A percentile compares a stretch with the other conserved stretches of the same genome.
phyloP scores from a whole-genome alignment of 2,797 vertebrate genomes.

The Eospalax fontanierii region DNA sequence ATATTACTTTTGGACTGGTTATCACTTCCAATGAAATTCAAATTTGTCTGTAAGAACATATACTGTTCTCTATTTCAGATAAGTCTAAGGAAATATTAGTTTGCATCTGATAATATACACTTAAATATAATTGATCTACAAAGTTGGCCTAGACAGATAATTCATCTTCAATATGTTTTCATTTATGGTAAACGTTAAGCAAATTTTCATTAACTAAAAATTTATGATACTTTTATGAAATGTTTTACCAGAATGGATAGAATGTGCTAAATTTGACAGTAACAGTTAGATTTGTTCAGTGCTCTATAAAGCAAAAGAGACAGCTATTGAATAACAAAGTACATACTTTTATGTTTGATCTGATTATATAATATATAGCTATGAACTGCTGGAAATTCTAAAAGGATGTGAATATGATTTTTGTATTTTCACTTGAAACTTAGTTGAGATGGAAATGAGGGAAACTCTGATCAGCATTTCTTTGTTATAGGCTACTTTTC shows the following conservation, averaged over 20 bases:
- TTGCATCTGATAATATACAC: slow-evolving; percentile 8
- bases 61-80: neutral
- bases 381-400: slow-evolving; percentile 6
- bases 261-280: neutral
- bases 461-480: neutral
- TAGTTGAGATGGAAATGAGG: neutral
- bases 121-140: neutral
- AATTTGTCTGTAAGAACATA: slow-evolving; percentile 14
- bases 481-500: neutral
- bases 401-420: neutral
- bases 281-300: neutral
- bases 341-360: neutral
- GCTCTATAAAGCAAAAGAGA: neutral
- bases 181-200: neutral
- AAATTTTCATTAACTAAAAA: slow-evolving; percentile 25
- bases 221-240: slow-evolving; percentile 37
- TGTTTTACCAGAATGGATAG: neutral
- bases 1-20: slow-evolving; percentile 35
- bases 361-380: slow-evolving; percentile 35
- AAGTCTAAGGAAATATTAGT: neutral
- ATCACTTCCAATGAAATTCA: neutral
- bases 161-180: neutral
- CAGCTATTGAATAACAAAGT: slow-evolving; percentile 3
- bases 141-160: neutral
- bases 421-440: neutral